Evolutionary conservation across 2,888 invertebrate species (phyloP).

Genomic region (Calameuta pallipes): DNA sequence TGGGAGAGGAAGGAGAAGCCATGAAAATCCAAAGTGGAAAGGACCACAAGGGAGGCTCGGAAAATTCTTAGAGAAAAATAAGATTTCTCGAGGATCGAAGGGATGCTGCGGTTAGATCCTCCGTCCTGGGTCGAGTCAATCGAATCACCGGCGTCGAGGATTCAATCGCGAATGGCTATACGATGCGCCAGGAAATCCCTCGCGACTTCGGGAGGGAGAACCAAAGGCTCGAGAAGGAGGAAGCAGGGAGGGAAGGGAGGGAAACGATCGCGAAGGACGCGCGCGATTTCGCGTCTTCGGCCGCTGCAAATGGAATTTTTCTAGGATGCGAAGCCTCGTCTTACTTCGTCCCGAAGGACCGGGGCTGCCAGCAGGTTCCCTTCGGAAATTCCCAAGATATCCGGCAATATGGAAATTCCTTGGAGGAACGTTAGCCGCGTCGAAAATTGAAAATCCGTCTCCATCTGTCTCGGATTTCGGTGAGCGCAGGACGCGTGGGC

Average conservation of each 20-base stretch:
- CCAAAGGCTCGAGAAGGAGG: constrained; percentile 20
- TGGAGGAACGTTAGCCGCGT: not conserved
- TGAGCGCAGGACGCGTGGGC: not conserved
- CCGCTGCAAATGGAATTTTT: constrained; percentile 43
- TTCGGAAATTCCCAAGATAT: not conserved
- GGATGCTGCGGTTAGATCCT: not conserved
- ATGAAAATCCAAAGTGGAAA: too few species aligned
- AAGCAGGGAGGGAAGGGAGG: constrained; percentile 23
- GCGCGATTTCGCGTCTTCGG: constrained; percentile 19
- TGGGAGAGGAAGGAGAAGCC: too few species aligned
- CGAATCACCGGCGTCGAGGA: constrained; percentile 41
- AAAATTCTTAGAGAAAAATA: too few species aligned
- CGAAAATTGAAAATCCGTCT: too few species aligned
- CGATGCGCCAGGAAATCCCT: not conserved
- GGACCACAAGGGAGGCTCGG: too few species aligned
- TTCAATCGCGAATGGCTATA: constrained; percentile 36
- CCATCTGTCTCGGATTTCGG: not conserved
- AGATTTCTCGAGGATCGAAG: too few species aligned
- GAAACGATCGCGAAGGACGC: constrained; percentile 31
- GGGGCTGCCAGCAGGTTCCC: not conserved
- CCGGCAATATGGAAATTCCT: constrained; percentile 37
- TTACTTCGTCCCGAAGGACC: constrained; percentile 17
- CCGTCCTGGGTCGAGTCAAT: constrained; percentile 30
- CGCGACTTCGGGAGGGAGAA: not conserved
- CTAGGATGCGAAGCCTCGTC: constrained; percentile 35